phyloP scores from a whole-genome alignment of 1,140 invertebrate genomes.

The Philaenus spumarius region DNA sequence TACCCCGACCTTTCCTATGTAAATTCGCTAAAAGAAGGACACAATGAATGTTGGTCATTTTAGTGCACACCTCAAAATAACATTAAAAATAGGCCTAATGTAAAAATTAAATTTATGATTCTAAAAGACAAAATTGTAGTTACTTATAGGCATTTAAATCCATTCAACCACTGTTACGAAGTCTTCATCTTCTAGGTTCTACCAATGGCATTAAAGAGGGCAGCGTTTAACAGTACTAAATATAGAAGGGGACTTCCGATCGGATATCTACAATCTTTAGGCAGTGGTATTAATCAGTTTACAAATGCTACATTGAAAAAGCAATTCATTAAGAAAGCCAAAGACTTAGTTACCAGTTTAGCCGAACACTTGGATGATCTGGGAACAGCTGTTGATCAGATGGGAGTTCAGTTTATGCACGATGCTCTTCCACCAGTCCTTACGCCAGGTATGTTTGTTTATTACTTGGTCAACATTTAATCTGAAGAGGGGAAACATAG shows the following conservation, averaged over 20 bases:
- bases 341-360: slow-evolving; percentile 54
- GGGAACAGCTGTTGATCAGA: slow-evolving; percentile 77
- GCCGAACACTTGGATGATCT: slow-evolving; percentile 56
- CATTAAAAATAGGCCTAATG: too few species aligned
- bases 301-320: background rate
- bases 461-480: too few species aligned
- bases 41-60: too few species aligned
- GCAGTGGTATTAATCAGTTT: background rate
- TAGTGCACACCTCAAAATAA: too few species aligned
- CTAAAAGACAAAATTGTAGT: too few species aligned
- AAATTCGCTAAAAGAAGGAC: too few species aligned
- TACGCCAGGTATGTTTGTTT: slow-evolving; percentile 45
- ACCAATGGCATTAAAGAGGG: slow-evolving; percentile 64
- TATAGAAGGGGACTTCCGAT: slow-evolving; percentile 72
- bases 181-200: too few species aligned
- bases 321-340: slow-evolving; percentile 53
- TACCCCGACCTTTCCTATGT: too few species aligned
- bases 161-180: too few species aligned
- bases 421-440: slow-evolving; percentile 82
- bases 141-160: too few species aligned
- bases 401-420: slow-evolving; percentile 75
- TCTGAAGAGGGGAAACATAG: too few species aligned
- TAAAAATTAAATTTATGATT: too few species aligned
- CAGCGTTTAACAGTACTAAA: slow-evolving; percentile 60
- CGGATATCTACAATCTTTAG: background rate